These are phyloP conservation scores for Trichogramma pretiosum DNA, from an alignment of 1,140 invertebrate genomes.

Conservation along the genomic window DNA sequence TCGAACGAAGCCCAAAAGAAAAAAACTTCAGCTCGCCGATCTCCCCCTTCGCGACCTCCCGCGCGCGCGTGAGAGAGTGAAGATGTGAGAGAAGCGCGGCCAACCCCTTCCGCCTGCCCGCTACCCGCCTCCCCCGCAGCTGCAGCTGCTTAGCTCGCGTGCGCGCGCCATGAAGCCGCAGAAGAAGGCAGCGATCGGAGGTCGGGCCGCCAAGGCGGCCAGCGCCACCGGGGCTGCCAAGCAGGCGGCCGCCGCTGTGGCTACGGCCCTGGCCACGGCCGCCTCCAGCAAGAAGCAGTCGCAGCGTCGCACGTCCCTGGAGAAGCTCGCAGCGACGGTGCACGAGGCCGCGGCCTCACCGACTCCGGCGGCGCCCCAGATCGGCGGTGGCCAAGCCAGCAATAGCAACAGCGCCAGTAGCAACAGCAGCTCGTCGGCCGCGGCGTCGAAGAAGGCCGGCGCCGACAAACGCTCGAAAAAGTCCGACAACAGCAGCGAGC, in stretches of 20 bases:
- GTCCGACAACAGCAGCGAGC: neutral
- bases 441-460: conserved; percentile 14
- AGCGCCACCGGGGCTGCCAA: neutral
- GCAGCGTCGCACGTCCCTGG: no score
- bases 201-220: conserved; percentile 42
- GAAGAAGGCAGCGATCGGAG: conserved; percentile 43
- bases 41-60: conserved; percentile 7
- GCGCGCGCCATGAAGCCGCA: conserved; percentile 37
- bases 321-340: no score
- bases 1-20: neutral
- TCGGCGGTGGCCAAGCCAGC: no score
- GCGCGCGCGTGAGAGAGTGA: neutral
- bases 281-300: no score
- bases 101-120: neutral
- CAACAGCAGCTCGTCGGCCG: no score
- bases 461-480: conserved; percentile 1
- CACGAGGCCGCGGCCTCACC: no score
- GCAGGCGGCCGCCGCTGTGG: conserved; percentile 25
- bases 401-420: no score
- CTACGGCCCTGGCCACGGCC: conserved; percentile 11
- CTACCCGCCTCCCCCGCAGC: conserved; percentile 42
- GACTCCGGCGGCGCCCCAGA: no score
- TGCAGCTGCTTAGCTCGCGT: no score
- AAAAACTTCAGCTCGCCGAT: no score
- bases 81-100: neutral